Evolutionary conservation across 1,140 invertebrate genomes (phyloP).

Genomic region (Orussus abietinus): DNA sequence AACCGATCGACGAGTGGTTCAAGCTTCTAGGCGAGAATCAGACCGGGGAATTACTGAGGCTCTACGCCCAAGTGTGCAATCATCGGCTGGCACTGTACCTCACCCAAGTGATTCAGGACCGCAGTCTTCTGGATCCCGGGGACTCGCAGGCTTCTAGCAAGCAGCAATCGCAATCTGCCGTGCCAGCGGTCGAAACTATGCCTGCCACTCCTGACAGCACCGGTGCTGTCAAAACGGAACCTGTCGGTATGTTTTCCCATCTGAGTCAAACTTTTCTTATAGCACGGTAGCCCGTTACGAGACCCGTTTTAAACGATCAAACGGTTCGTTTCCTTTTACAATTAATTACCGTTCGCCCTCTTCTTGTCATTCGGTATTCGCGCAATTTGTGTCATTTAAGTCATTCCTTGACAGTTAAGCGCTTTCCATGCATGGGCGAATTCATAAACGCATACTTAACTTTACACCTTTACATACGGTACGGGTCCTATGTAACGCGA

Average conservation of each 20-base stretch:
- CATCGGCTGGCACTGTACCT: slow-evolving; percentile 79
- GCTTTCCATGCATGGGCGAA: no score
- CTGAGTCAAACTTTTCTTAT: background rate
- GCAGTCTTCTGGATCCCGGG: slow-evolving; percentile 70
- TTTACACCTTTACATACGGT: no score
- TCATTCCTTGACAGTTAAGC: no score
- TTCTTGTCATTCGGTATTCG: no score
- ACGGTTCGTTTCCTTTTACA: no score
- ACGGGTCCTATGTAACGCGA: no score
- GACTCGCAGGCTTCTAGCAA: slow-evolving; percentile 33
- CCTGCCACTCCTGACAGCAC: slow-evolving; percentile 51
- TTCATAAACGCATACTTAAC: no score
- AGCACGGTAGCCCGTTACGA: no score
- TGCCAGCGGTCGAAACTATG: slow-evolving; percentile 41
- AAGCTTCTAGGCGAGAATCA: slow-evolving; percentile 75
- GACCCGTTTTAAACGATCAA: no score
- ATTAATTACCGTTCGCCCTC: no score
- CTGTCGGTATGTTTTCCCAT: slow-evolving; percentile 30
- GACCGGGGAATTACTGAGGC: slow-evolving; percentile 73
- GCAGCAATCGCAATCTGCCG: slow-evolving; percentile 26
- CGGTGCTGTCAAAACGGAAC: slow-evolving; percentile 42
- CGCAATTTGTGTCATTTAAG: no score
- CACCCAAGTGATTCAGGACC: slow-evolving; percentile 74
- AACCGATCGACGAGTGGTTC: slow-evolving; percentile 89
- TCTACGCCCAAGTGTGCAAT: slow-evolving; percentile 82